Evolutionary conservation across 1,140 invertebrate genomes (phyloP), one percentile per base, ranked within the genome.

Genomic region (Macrostomum lignano): DNA sequence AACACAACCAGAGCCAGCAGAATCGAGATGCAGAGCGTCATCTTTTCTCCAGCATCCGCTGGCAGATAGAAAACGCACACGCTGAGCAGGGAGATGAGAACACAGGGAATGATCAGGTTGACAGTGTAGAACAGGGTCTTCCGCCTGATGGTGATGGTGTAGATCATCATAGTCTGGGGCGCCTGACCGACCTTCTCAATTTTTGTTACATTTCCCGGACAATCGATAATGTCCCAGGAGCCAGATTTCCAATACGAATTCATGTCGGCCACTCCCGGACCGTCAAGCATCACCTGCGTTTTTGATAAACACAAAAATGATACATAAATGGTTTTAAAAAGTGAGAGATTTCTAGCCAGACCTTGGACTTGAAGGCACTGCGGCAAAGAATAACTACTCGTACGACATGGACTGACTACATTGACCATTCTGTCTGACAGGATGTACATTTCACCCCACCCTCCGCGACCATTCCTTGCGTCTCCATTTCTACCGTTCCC

Each of bases 41-140:
- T 74, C 42, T 63, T 67, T 44, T 67, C 65, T 28, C 65, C 65
- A 7, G 66, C 67, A 46, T 68, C 67, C 3, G 67, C 64, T n/a
- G 88, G 88, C 42, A 98, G 66, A 47, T 93, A 94, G 61, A 98
- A 98, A 26, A 94, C 84, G 35, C 88, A 65, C 13, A 98, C 81
- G 51, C 81, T 93, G 35, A 96, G 71, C 58, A 96, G 94, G 35
- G 82, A 91, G 54, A 96, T 94, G 35, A 96, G 65, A 25, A 96
- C 82, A 1, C 86, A 94, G 17, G 88, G 88, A 38, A 96, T 68
- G 46, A 98, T 88, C 49, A 98, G 72, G 54, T 96, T 94, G 38
- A 96, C 84, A 1, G 86, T 94, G 59, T 96, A 98, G 64, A 96
- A 98, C 7, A 98, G 62, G 1, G 86, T 94, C 56, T 96, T 98